A percentile compares a stretch with the other conserved stretches of the same genome.
phyloP scores from a whole-genome alignment of 2,888 invertebrate species.

The Hirtodrosophila duncani region DNA sequence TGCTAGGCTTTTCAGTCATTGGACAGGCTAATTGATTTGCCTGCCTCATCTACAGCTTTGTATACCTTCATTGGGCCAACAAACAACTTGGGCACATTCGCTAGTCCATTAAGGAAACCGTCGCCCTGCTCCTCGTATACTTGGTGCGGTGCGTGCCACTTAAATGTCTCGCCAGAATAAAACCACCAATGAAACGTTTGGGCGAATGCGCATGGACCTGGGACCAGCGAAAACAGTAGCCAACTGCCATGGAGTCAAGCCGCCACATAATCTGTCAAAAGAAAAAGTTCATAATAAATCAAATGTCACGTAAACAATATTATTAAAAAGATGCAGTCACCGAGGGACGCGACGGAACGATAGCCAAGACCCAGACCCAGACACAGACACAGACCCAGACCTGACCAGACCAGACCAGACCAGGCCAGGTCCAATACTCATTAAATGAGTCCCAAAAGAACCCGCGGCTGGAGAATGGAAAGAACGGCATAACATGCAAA shows the following conservation, averaged over 20 bases:
- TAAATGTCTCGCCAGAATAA: not conserved
- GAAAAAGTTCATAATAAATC: constrained; percentile 74
- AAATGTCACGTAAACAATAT: constrained; percentile 74
- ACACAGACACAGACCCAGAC: not conserved
- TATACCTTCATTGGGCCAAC: too few relatives aligned
- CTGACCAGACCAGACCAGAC: constrained; percentile 2
- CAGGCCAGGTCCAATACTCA: constrained; percentile 37
- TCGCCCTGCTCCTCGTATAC: constrained; percentile 10
- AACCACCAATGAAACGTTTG: constrained; percentile 2
- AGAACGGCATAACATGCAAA: constrained; percentile 44
- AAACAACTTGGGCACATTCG: constrained; percentile 8
- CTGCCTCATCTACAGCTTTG: constrained; percentile 21
- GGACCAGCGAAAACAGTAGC: constrained; percentile 54
- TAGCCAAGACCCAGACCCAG: constrained; percentile 7
- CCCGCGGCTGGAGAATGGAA: constrained; percentile 8
- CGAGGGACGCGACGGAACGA: constrained; percentile 22
- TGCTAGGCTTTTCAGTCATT: constrained; percentile 29
- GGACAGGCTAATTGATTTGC: constrained; percentile 48
- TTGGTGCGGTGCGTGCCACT: constrained; percentile 30
- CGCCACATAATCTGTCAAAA: constrained; percentile 76
- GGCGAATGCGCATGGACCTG: not conserved
- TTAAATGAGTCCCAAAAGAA: constrained; percentile 45
- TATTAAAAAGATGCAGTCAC: constrained; percentile 64
- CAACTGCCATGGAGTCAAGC: constrained; percentile 52
- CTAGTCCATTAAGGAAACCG: constrained; percentile 23